A percentile compares a stretch with the other conserved stretches of the same genome.
These are phyloP conservation scores for Holothuria glaberrima DNA, from an alignment of 35 echinoderm and acorn worm species.

Conservation along the genomic window DNA sequence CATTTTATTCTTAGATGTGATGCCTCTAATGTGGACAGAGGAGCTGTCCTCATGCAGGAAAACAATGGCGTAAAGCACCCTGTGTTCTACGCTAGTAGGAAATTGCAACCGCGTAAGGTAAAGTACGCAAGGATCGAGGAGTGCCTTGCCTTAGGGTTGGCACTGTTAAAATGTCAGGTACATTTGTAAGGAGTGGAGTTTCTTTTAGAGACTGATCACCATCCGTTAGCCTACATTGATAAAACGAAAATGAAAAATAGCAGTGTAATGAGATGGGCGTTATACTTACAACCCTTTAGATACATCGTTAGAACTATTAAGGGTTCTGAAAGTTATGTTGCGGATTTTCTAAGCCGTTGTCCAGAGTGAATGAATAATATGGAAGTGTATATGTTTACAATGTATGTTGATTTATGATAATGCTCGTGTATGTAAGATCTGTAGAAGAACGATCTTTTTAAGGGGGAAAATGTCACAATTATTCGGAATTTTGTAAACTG, in stretches of 20 bases:
- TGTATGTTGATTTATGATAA: too few species aligned
- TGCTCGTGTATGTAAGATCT: too few species aligned
- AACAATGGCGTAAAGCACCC: constrained; percentile 27
- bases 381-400: too few species aligned
- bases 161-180: not conserved
- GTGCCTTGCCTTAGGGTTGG: not conserved
- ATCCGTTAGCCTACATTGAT: not conserved
- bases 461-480: too few species aligned
- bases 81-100: constrained; percentile 33
- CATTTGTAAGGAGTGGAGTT: constrained; percentile 40
- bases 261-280: too few species aligned
- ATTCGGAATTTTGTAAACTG: too few species aligned
- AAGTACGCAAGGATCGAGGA: constrained; percentile 25
- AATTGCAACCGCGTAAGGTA: not conserved
- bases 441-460: too few species aligned
- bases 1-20: constrained; percentile 10
- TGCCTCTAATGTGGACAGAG: constrained; percentile 42
- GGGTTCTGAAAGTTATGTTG: too few species aligned
- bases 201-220: not conserved
- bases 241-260: constrained; percentile 29
- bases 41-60: constrained; percentile 49
- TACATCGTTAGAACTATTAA: too few species aligned
- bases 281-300: too few species aligned
- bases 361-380: too few species aligned
- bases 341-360: too few species aligned